Conservation (phyloP, 2,888 invertebrate species). For the Eubasilissa splendida region DNA sequence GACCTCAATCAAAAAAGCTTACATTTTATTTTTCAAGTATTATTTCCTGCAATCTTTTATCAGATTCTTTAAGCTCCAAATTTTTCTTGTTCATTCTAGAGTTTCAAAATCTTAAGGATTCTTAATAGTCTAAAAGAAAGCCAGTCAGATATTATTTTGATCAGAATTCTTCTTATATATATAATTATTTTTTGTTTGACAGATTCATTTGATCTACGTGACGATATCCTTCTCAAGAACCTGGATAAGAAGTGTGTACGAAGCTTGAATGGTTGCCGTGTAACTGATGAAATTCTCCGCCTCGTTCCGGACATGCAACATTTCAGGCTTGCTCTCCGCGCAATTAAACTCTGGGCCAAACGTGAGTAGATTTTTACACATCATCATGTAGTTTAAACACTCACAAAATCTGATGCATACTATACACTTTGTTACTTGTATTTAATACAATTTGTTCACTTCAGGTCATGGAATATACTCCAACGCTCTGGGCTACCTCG, state of each 20-base stretch:
- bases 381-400: neutral
- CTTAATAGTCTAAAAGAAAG: no score
- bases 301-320: conserved; percentile 96
- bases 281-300: conserved; percentile 97
- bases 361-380: conserved; percentile 75
- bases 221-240: conserved; percentile 93
- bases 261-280: conserved; percentile 97
- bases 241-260: conserved; percentile 96
- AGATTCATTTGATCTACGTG: conserved; percentile 87
- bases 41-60: no score
- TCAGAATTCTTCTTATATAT: no score
- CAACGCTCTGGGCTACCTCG: conserved; percentile 97
- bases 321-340: conserved; percentile 92
- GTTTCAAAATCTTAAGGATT: no score
- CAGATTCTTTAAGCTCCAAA: no score
- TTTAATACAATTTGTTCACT: conserved; percentile 58
- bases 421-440: no score
- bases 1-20: no score
- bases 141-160: no score
- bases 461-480: conserved; percentile 97
- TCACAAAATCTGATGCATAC: no score
- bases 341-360: conserved; percentile 99
- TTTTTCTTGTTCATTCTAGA: no score
- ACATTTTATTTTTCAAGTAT: no score
- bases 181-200: conserved; percentile 57